A percentile compares a stretch with the other conserved stretches of the same genome.
Evolutionary conservation across 2,113 vertebrate species (phyloP).

Genomic region (Alces alces): DNA sequence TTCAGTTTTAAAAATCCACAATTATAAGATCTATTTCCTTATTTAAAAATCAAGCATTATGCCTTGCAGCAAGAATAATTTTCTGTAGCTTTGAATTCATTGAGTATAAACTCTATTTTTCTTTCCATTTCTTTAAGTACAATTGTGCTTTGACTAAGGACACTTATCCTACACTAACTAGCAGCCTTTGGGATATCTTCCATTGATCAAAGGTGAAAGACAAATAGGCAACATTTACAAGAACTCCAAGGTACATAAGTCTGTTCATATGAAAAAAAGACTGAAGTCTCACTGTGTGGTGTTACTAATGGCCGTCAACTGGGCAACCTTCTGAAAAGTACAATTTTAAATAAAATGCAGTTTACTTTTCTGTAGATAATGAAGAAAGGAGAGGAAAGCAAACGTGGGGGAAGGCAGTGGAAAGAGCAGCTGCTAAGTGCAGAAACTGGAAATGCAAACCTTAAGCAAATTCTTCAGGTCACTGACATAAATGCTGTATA

Average conservation of each 20-base stretch:
- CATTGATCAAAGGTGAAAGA: not conserved
- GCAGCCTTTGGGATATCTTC: not conserved
- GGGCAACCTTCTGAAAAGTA: not conserved
- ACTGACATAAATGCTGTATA: not conserved
- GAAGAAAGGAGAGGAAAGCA: not conserved
- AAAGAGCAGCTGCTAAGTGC: not conserved
- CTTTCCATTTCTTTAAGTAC: not conserved
- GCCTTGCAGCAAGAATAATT: not conserved
- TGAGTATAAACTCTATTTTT: not conserved
- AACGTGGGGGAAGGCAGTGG: fast-evolving
- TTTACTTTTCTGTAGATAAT: not conserved
- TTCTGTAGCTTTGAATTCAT: not conserved
- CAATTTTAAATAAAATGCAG: not conserved
- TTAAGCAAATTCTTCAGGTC: not conserved
- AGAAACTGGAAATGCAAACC: not conserved
- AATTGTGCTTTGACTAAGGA: not conserved
- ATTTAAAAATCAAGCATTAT: not conserved
- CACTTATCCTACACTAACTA: not conserved
- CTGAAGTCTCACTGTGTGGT: not conserved
- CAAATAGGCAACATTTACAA: not conserved
- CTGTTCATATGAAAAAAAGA: not conserved
- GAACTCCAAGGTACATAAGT: not conserved
- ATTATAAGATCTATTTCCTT: not conserved
- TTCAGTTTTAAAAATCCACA: not conserved
- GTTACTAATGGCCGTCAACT: not conserved